Percentiles rank a stretch among this genome's conserved stretches.
Conservation (phyloP, 2,113 vertebrate species). For the Varanus komodoensis region DNA sequence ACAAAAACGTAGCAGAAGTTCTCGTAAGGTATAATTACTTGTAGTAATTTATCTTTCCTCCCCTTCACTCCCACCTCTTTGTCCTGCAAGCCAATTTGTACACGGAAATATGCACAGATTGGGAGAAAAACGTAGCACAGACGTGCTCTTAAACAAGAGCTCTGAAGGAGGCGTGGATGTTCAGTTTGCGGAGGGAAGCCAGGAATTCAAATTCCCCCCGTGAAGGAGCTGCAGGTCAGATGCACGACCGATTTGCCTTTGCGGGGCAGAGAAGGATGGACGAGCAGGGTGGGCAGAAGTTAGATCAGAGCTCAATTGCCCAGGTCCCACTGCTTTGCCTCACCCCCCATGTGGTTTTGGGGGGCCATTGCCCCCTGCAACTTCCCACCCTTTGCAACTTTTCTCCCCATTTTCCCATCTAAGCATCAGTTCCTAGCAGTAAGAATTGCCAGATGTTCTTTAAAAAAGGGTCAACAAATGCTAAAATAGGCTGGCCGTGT, state of each 20-base stretch:
- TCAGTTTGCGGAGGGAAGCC: background rate
- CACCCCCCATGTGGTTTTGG: no score
- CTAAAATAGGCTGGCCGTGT: no score
- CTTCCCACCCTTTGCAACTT: no score
- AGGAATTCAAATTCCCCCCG: background rate
- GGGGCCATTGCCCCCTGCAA: no score
- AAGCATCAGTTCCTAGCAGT: no score
- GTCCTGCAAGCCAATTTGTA: background rate
- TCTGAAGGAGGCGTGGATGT: background rate
- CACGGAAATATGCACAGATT: background rate
- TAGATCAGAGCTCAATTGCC: no score
- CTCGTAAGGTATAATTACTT: conserved; percentile 78
- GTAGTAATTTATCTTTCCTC: background rate
- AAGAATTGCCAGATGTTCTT: no score
- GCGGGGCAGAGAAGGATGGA: background rate
- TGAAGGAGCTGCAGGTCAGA: background rate
- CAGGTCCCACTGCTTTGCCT: no score
- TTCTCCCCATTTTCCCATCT: no score
- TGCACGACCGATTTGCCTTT: background rate
- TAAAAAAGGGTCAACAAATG: no score
- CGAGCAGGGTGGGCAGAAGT: no score
- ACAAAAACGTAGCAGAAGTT: conserved; percentile 63
- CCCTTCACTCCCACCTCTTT: background rate
- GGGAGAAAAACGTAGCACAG: background rate
- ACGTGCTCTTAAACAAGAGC: background rate